Conservation (phyloP, 1,140 invertebrate species). For the Phthorimaea operculella region DNA sequence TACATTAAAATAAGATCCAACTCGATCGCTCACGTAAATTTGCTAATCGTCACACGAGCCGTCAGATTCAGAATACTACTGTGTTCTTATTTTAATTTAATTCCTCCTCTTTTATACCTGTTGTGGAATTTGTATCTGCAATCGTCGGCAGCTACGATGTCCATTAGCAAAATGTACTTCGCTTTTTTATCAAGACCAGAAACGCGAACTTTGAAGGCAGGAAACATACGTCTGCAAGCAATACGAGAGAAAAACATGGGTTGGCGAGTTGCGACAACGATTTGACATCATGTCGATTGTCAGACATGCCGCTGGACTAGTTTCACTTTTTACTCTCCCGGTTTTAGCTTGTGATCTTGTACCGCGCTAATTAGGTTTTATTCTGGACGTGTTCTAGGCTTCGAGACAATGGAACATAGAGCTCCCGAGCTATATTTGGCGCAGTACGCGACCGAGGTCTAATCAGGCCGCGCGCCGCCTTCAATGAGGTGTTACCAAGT, state of each 20-base stretch:
- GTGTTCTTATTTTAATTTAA: constrained; percentile 64
- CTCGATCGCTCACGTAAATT: constrained; percentile 2
- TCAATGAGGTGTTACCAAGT: constrained; percentile 36
- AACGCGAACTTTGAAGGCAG: constrained; percentile 91
- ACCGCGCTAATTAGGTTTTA: constrained; percentile 41
- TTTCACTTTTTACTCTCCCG: constrained; percentile 55
- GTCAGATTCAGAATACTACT: not conserved
- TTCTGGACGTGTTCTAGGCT: constrained; percentile 2
- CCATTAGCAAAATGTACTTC: constrained; percentile 95
- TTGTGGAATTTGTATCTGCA: constrained; percentile 97
- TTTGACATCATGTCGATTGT: constrained; percentile 63
- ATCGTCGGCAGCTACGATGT: constrained; percentile 92
- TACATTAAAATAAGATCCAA: constrained; percentile 61
- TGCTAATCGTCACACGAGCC: not conserved
- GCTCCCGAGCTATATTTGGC: constrained; percentile 12
- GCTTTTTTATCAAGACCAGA: constrained; percentile 93
- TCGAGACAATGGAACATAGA: constrained; percentile 9
- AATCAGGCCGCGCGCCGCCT: constrained; percentile 21
- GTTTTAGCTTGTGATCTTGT: constrained; percentile 62
- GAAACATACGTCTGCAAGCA: constrained; percentile 89
- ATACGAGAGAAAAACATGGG: constrained; percentile 68
- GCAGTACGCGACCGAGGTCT: constrained; percentile 13
- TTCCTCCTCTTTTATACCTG: constrained; percentile 73
- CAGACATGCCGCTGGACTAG: constrained; percentile 54
- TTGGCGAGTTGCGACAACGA: constrained; percentile 70